Evolutionary conservation across 2,797 vertebrate genomes (phyloP).

Genomic region (Corythornis leucogaster): DNA sequence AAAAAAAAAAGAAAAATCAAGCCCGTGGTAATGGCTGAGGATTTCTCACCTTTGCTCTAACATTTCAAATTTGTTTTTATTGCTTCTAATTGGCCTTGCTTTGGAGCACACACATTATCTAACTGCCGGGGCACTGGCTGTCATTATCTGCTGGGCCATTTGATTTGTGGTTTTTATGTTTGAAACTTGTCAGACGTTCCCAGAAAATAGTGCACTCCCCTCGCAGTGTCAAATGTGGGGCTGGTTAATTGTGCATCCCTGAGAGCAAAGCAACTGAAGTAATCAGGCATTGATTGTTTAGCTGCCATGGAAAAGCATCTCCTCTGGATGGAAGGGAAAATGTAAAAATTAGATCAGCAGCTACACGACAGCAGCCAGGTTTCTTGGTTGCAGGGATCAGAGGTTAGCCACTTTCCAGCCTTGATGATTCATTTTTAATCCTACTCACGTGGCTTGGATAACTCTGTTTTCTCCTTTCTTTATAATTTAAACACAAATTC

Average conservation of each 20-base stretch:
- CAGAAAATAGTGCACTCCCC: neutral
- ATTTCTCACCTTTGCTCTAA: constrained; percentile 59
- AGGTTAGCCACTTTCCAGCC: constrained; percentile 45
- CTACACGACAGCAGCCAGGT: neutral
- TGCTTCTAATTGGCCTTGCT: constrained; percentile 62
- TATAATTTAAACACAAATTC: neutral
- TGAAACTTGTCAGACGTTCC: constrained; percentile 37
- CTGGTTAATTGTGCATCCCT: constrained; percentile 41
- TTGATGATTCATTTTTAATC: constrained; percentile 46
- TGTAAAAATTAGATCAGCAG: constrained; percentile 51
- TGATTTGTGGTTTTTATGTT: constrained; percentile 39
- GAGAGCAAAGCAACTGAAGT: constrained; percentile 28
- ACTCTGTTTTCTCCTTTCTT: neutral
- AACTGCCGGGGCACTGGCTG: constrained; percentile 17
- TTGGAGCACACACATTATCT: constrained; percentile 24
- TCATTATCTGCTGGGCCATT: constrained; percentile 45
- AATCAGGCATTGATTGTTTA: constrained; percentile 45
- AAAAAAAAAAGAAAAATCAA: neutral
- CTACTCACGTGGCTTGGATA: neutral
- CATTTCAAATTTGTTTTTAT: constrained; percentile 56
- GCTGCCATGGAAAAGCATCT: neutral
- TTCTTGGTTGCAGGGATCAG: constrained; percentile 27
- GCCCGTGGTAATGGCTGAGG: neutral
- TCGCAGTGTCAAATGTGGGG: neutral
- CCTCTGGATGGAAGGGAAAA: neutral